Percentiles rank a stretch among this genome's conserved stretches.
Evolutionary conservation across 2,113 vertebrate species (phyloP).

Genomic region (Ictalurus furcatus): DNA sequence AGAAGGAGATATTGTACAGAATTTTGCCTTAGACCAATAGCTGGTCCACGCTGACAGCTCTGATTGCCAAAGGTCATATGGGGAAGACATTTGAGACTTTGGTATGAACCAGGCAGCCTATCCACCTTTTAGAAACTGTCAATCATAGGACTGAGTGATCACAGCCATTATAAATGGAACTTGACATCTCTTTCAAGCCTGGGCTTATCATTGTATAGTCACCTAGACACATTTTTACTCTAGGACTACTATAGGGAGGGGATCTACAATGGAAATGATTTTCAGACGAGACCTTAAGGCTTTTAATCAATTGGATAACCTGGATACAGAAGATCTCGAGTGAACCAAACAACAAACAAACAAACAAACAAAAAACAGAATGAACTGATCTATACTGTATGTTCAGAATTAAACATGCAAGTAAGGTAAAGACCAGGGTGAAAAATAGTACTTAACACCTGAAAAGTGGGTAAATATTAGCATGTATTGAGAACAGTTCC

Average conservation of each 20-base stretch:
- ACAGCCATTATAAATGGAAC: background rate
- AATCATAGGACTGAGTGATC: constrained; percentile 15
- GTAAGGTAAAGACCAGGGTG: background rate
- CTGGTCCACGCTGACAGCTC: constrained; percentile 29
- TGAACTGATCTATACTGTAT: background rate
- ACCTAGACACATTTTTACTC: background rate
- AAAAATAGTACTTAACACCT: background rate
- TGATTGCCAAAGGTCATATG: constrained; percentile 47
- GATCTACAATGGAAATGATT: background rate
- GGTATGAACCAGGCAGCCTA: constrained; percentile 36
- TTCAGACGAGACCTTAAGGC: background rate
- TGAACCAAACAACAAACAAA: background rate
- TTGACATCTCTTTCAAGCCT: background rate
- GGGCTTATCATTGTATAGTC: background rate
- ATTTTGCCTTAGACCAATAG: constrained; percentile 34
- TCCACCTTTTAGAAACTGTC: constrained; percentile 34
- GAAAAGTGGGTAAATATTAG: background rate
- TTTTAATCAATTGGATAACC: background rate
- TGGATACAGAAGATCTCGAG: background rate
- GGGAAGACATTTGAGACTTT: constrained; percentile 60
- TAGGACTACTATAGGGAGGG: background rate
- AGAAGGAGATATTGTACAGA: constrained; percentile 42
- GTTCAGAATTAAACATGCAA: background rate
- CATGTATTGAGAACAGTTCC: background rate
- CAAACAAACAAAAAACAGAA: background rate